Percentiles rank a stretch among this genome's conserved stretches.
These are phyloP conservation scores for Calliopsis andreniformis DNA, from an alignment of 1,140 invertebrate genomes.

Conservation along the genomic window DNA sequence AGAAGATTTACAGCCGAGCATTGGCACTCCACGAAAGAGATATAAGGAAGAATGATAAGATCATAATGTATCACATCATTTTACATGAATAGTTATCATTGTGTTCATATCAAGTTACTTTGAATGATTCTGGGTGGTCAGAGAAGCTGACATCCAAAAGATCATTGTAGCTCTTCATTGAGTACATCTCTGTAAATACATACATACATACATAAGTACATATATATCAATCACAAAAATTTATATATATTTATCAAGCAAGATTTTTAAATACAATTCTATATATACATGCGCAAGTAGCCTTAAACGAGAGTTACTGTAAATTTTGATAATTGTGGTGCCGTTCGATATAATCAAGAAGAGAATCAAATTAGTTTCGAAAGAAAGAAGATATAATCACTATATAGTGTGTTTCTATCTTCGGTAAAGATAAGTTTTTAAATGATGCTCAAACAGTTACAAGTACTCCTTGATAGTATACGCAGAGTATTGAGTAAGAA, in stretches of 20 bases:
- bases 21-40: slow-evolving; percentile 46
- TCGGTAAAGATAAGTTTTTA: slow-evolving; percentile 36
- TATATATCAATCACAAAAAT: slow-evolving; percentile 6
- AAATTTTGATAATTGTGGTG: slow-evolving; percentile 58
- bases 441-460: slow-evolving; percentile 57
- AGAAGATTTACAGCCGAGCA: slow-evolving; percentile 22
- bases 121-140: slow-evolving; percentile 29
- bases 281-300: slow-evolving; percentile 40
- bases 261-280: slow-evolving; percentile 45
- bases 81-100: slow-evolving; percentile 46
- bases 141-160: slow-evolving; percentile 11
- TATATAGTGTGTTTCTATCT: slow-evolving; percentile 12
- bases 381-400: slow-evolving; percentile 10
- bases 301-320: slow-evolving; percentile 57
- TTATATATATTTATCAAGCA: slow-evolving; percentile 44
- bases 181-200: slow-evolving; percentile 23
- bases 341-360: slow-evolving; percentile 18
- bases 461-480: slow-evolving; percentile 20
- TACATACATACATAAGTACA: slow-evolving; percentile 10
- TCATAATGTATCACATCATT: slow-evolving; percentile 30
- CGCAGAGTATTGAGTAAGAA: slow-evolving; percentile 12
- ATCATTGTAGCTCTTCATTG: slow-evolving; percentile 29
- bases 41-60: slow-evolving; percentile 50
- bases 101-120: slow-evolving; percentile 58
- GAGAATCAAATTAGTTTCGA: slow-evolving; percentile 45